These are phyloP conservation scores for Melolontha melolontha DNA, from an alignment of 2,888 invertebrate genomes.

Conservation along the genomic window DNA sequence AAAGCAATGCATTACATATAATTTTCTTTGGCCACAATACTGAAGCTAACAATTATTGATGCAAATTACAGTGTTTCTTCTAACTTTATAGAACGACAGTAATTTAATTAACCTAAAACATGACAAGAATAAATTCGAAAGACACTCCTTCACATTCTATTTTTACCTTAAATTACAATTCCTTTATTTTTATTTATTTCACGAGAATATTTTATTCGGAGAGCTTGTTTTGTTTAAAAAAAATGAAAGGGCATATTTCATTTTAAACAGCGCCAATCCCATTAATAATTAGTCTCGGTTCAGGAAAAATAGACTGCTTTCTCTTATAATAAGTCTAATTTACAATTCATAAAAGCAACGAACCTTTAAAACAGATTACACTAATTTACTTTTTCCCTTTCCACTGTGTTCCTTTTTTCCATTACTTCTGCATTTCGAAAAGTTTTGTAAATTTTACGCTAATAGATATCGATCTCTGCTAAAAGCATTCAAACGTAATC, in stretches of 20 bases:
- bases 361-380: constrained; percentile 41
- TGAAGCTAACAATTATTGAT: too few species aligned
- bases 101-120: too few species aligned
- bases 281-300: constrained; percentile 26
- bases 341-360: constrained; percentile 42
- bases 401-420: constrained; percentile 1
- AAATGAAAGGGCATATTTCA: constrained; percentile 21
- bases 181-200: too few species aligned
- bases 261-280: constrained; percentile 40
- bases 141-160: neutral
- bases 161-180: neutral
- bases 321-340: constrained; percentile 38
- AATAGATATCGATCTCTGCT: constrained; percentile 6
- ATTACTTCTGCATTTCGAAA: neutral
- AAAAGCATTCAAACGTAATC: neutral
- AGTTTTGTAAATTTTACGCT: neutral
- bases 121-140: neutral
- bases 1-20: too few species aligned
- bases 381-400: constrained; percentile 34
- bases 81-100: too few species aligned
- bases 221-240: too few species aligned
- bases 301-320: constrained; percentile 24
- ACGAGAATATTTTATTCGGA: too few species aligned
- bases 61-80: too few species aligned
- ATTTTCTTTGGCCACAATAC: too few species aligned